A percentile compares a stretch with the other conserved stretches of the same genome.
These are phyloP conservation scores for Lithobates pipiens DNA, from an alignment of 2,797 vertebrate genomes.

Conservation along the genomic window DNA sequence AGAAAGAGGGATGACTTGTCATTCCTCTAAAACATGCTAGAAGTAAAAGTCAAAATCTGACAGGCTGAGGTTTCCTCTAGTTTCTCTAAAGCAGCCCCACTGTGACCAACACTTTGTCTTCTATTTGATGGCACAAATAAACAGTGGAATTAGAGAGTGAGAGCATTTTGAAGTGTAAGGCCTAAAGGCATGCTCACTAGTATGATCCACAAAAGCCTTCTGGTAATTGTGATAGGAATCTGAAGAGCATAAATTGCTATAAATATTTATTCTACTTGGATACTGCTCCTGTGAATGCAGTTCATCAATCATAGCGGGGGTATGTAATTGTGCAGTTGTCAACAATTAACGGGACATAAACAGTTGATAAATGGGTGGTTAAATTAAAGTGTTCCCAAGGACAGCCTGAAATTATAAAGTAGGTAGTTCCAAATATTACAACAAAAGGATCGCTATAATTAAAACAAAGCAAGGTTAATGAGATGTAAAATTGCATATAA, in stretches of 20 bases:
- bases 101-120: not conserved
- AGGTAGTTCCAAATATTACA: slow-evolving; percentile 84
- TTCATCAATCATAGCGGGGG: slow-evolving; percentile 82
- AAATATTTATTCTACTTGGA: slow-evolving; percentile 81
- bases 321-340: slow-evolving; percentile 87
- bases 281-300: slow-evolving; percentile 72
- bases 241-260: slow-evolving; percentile 77
- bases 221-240: slow-evolving; percentile 73
- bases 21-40: not conserved
- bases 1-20: not conserved
- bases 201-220: slow-evolving; percentile 69
- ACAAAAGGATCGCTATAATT: slow-evolving; percentile 87
- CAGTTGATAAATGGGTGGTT: slow-evolving; percentile 85
- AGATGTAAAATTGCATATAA: slow-evolving; percentile 91
- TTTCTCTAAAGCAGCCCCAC: too few relatives aligned
- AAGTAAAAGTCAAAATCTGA: not conserved
- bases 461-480: slow-evolving; percentile 90
- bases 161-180: not conserved
- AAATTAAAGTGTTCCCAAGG: slow-evolving; percentile 83
- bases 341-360: slow-evolving; percentile 85
- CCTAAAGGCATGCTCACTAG: slow-evolving; percentile 58
- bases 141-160: not conserved
- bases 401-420: slow-evolving; percentile 84
- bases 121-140: not conserved
- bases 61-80: too few relatives aligned